A percentile compares a stretch with the other conserved stretches of the same genome.
phyloP scores from a whole-genome alignment of 2,797 vertebrate genomes.

The Thamnophis elegans region DNA sequence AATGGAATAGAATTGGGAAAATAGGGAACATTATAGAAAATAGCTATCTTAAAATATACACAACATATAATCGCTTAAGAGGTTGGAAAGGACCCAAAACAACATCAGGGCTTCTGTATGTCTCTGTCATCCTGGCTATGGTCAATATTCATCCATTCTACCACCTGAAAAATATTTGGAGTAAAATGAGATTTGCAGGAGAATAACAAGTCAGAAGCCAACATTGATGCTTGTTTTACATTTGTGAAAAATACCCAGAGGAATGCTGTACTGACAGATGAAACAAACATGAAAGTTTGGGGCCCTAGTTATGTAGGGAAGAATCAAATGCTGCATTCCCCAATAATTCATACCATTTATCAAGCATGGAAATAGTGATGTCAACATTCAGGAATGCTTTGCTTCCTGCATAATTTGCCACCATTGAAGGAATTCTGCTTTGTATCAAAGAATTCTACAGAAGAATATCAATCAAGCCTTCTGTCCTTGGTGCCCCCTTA shows the following conservation, averaged over 20 bases:
- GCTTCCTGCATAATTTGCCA: not conserved
- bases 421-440: not conserved
- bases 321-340: not conserved
- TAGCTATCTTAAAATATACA: not conserved
- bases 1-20: not conserved
- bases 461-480: not conserved
- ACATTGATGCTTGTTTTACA: not conserved
- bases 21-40: not conserved
- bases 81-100: not conserved
- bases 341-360: not conserved
- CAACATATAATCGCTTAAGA: not conserved
- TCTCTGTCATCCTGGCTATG: not conserved
- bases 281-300: not conserved
- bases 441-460: not conserved
- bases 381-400: not conserved
- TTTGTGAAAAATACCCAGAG: not conserved
- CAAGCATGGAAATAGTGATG: not conserved
- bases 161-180: not conserved
- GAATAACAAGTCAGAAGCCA: not conserved
- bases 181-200: not conserved
- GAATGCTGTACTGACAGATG: not conserved
- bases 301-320: not conserved
- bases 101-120: not conserved
- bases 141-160: not conserved
- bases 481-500: not conserved